Evolutionary conservation across 2,797 vertebrate species (phyloP).

Genomic region (Numenius phaeopus): DNA sequence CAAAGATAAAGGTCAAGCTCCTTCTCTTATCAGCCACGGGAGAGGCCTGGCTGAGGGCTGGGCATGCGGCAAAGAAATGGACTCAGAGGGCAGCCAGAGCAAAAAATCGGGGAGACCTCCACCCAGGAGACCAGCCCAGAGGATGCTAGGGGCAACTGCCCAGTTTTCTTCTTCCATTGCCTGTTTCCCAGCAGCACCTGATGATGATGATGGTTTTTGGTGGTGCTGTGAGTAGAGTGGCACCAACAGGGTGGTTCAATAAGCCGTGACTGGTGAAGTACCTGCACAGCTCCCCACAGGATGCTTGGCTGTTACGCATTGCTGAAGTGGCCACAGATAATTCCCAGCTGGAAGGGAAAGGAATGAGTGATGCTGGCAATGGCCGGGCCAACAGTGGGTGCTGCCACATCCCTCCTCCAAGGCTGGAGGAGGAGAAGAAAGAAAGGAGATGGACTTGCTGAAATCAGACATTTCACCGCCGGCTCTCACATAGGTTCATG

Average conservation of each 20-base stretch:
- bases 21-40: conserved; percentile 34
- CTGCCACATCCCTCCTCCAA: rapidly evolving
- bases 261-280: background rate
- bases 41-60: background rate
- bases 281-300: background rate
- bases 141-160: rapidly evolving
- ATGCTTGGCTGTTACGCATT: rapidly evolving
- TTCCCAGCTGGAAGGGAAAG: background rate
- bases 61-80: background rate
- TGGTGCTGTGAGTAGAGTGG: background rate
- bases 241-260: background rate
- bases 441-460: background rate
- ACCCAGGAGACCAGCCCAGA: background rate
- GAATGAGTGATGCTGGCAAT: background rate
- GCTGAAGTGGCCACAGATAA: background rate
- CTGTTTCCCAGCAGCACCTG: background rate
- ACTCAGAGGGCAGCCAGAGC: background rate
- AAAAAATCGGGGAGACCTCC: background rate
- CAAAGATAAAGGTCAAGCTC: conserved; percentile 37
- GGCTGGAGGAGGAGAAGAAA: background rate
- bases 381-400: rapidly evolving
- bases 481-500: background rate
- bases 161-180: background rate
- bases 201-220: background rate
- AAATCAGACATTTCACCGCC: background rate